Conservation (phyloP, 2,888 invertebrate genomes). For the Caenorhabditis virilis region DNA sequence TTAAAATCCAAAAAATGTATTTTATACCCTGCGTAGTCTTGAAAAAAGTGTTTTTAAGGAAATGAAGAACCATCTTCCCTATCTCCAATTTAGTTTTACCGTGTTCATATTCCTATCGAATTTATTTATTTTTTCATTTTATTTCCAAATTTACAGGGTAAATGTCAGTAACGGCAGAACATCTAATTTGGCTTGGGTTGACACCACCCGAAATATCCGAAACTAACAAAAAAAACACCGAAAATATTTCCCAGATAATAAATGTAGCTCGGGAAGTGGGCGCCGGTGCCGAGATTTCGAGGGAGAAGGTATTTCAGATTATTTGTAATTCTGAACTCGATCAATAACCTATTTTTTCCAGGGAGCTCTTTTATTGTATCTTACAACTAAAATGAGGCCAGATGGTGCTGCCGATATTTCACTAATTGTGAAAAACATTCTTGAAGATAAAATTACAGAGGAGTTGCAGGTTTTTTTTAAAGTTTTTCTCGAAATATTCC, state of each 20-base stretch:
- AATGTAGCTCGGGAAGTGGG: constrained; percentile 77
- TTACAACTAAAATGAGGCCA: constrained; percentile 88
- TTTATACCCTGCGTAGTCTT: too few species aligned
- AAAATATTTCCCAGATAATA: constrained; percentile 78
- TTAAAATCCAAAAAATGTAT: too few species aligned
- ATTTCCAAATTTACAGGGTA: too few species aligned
- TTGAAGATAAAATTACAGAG: constrained; percentile 78
- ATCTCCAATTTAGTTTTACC: too few species aligned
- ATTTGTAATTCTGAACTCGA: too few species aligned
- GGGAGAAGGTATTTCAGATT: too few species aligned
- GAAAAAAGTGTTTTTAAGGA: too few species aligned
- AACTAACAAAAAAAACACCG: constrained; percentile 86
- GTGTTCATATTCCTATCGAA: too few species aligned
- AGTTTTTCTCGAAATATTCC: neutral
- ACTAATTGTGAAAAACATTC: constrained; percentile 80
- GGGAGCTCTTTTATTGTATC: constrained; percentile 86
- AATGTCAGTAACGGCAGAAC: constrained; percentile 14
- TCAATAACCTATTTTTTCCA: too few species aligned
- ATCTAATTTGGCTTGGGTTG: constrained; percentile 70
- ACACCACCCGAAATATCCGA: constrained; percentile 93
- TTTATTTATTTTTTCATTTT: too few species aligned
- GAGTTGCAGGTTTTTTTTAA: constrained; percentile 46
- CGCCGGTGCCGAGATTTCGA: constrained; percentile 14
- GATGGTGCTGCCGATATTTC: constrained; percentile 79
- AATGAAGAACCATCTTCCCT: too few species aligned